phyloP scores from a whole-genome alignment of 2,797 vertebrate species.

The Sciurus carolinensis region DNA sequence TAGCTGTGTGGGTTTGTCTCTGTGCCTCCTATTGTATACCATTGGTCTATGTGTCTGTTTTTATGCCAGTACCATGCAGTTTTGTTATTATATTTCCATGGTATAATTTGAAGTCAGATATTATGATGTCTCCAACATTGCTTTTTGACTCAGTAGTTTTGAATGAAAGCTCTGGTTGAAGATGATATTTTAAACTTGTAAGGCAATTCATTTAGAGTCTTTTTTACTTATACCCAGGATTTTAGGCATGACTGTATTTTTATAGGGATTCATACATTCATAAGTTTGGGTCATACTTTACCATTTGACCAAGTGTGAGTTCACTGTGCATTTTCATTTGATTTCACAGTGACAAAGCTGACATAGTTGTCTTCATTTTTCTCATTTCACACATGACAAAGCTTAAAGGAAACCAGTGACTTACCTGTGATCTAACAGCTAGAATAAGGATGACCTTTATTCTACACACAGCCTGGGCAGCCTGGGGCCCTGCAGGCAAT shows the following conservation, averaged over 20 bases:
- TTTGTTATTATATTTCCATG: no score
- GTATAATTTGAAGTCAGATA: no score
- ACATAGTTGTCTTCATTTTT: neutral
- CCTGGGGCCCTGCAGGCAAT: neutral
- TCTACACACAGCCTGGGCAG: neutral
- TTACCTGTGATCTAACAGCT: neutral
- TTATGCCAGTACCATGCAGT: no score
- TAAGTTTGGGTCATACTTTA: neutral
- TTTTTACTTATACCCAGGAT: neutral
- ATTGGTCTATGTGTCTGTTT: no score
- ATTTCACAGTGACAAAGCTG: neutral
- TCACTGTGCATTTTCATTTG: neutral
- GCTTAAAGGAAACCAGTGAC: neutral
- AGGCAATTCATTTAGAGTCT: neutral
- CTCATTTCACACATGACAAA: neutral
- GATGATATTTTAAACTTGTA: neutral
- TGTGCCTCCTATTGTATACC: no score
- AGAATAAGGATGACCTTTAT: neutral
- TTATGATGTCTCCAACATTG: no score
- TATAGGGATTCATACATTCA: neutral
- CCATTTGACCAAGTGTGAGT: neutral
- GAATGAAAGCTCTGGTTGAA: conserved; percentile 52
- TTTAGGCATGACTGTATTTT: neutral
- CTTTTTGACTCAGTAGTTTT: neutral
- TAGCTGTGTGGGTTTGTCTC: no score